Evolutionary conservation across 2,797 vertebrate genomes (phyloP), one percentile per base, ranked within the genome.

Genomic region (Cottoperca gobio): DNA sequence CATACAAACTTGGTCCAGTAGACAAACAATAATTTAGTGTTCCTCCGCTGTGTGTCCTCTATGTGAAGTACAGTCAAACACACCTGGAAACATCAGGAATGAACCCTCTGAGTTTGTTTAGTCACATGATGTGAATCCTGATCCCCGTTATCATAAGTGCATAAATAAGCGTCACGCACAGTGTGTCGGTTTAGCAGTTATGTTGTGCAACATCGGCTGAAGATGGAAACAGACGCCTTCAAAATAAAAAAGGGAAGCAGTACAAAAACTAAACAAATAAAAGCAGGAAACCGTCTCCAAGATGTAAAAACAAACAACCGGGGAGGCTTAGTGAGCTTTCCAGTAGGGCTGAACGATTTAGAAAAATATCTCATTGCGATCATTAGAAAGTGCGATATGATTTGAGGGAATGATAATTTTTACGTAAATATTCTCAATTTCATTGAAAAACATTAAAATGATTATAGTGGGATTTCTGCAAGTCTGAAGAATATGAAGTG

Each of bases 181-280:
- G 86, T 82, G 78, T 81, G 58, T 77, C 53, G 55, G 81, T 79
- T 77, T 24, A 81, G 76, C 78, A 65, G 82, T 23, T n/a, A 28
- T 83, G 76, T 81, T 13, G 80, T 85, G 81, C 86, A 86, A 86
- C 79, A 53, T 76, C 31, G 40, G 72, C 70, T 61, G 35, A 74
- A 74, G 67, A 69, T 76, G 81, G 61, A 80, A 80, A 74, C 16
- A 24, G 67, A 64, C 58, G 37, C 42, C 53, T 48, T 23, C 28
- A 3, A 45, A 59, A 64, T 21, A 63, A 49, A 33, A 72, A 58
- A 37, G 37, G 31, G 28, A 54, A 11, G 31, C 28, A 50, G 26
- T 2, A 10, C 3, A 16, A 2, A 48, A 26, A 40, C 12, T n/a
- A n/a, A n/a, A n/a, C n/a, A 40, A 19, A 19, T 8, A 8, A 37